Base-by-base conservation (phyloP, 2,888 invertebrate genomes). In the Aproaerema taeniolella region DNA sequence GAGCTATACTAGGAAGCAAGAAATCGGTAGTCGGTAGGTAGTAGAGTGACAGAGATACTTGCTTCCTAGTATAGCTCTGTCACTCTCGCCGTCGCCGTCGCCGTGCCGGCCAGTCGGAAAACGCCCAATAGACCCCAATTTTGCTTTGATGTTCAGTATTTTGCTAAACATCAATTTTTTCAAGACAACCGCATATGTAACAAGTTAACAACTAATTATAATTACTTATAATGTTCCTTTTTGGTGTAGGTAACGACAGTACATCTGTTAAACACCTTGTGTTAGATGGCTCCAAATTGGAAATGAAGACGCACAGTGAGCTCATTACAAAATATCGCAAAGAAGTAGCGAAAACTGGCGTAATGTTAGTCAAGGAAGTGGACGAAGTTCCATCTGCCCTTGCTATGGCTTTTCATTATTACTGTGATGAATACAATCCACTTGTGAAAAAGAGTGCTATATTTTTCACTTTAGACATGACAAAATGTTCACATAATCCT, bases 351-450 rank as follows among this genome's bases (percentile, higher is more conserved):
- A 60, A 52, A 50, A 64, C 65, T 4, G 86, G 86, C 2, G 77
- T 83, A 12, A 65, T 87, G 70, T 58, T 87, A 1, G 73, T 87
- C 3, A 70, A 65, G 30, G 67, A 80, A 33, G 38, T 87, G 3
- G 79, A 79, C 12, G 62, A 51, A 11, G 54, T 87, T 1, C 81
- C 85, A 0, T 69, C 85, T 0, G 46, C 58, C 2, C 61, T 86
- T 1, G 87, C 86, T 0, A 85, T 83, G 81, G 87, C 86, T 1
- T 83, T 87, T 47, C 87, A 87, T 50, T 87, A 83, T 47, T 86
- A 82, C 46, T 87, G 87, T 45, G 87, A 87, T 54, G 87, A 87
- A 49, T 81, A 74, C 52, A 76, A 79, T 39, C 86, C 86, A 1
- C 55, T 86, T 1, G 80, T 77, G 2, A 76, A 73, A 35, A 74